Evolutionary conservation across 2,888 invertebrate species (phyloP), one percentile per base, ranked within the genome.

Genomic region (Aspidapion aeneum): DNA sequence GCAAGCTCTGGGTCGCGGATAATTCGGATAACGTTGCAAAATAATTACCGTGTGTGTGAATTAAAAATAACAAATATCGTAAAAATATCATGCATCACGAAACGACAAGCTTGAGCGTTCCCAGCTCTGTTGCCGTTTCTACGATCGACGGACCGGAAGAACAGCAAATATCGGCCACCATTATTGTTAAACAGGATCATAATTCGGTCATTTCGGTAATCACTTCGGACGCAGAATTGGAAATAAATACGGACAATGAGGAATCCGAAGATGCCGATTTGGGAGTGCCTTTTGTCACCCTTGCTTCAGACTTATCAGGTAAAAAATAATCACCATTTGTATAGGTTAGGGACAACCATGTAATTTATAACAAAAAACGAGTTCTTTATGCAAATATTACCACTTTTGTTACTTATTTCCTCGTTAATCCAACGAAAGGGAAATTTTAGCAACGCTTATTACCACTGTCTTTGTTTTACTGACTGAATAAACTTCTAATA

Each of bases 101-200:
- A 82, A 85, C 86, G 83, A 84, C 86, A 78, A 86, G 85, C 84
- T 85, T 86, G 83, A 86, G 85, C 82, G 82, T 86, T 80, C 86
- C 86, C 77, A 82, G 85, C 84, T 83, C 81, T 76, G 82, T 86
- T 83, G 85, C 84, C 82, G 86, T 85, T 77, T 86, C 87, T 76
- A 83, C 86, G 57, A 56, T 64, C 76, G 85, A 35, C 5, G 35
- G 82, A 78, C 82, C 78, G 73, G 75, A 73, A 69, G 76, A 77
- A 72, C 76, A 78, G 74, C 76, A 75, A 70, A 74, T 74, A 63
- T 72, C 77, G 66, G 72, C 74, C 64, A 35, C 35, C 35, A 35
- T 35, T 35, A 35, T 35, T 12, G 35, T 35, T 3, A 35, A 77
- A 72, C 76, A 78, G 5, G 35, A 35, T 74, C 76, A 75, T 70